Evolutionary conservation across 2,888 invertebrate genomes (phyloP), one percentile per base, ranked within the genome.

Genomic region (Melolontha melolontha): DNA sequence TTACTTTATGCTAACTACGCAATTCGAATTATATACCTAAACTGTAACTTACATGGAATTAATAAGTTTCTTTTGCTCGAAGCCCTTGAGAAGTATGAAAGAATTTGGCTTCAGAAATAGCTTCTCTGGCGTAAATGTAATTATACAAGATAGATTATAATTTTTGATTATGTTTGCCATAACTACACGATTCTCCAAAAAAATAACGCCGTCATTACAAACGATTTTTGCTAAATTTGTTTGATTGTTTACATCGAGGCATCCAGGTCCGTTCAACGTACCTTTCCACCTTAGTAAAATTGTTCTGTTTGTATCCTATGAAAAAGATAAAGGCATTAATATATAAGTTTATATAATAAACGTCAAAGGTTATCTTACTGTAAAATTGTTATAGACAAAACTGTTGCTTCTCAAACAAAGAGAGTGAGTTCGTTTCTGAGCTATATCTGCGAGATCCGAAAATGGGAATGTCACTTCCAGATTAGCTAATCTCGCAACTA

Each of bases 351-450:
- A 10, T 17, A 2, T 17, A n/a, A 49, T 22, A 10, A n/a, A 22
- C 27, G 5, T 54, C 8, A 6, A 16, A 7, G 2, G 11, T 49
- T 49, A 74, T 55, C 71, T 63, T 74, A 81, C 80, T 40, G 75
- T 76, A 64, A 83, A 79, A 66, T 79, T 76, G 51, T 79, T 77
- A 52, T 82, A 82, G 22, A 84, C 84, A 66, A 79, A 80, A 73
- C 83, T 84, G 44, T 79, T 77, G 41, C 78, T 81, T 64, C 85
- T 78, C n/a, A 85, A 69, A 72, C 85, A 85, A 34, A 85, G 67
- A 1, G 82, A 79, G 70, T 84, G 80, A 5, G 78, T 80, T 54
- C 76, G 75, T 57, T 78, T 76, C 7, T 71, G 65, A 12, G 73
- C 73, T 10, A 85, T 75, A n/a, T 84, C 84, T 0, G 81, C 71